Percentiles rank a stretch among this genome's conserved stretches.
phyloP scores from a whole-genome alignment of 2,888 invertebrate species.

The Ophraella communa region DNA sequence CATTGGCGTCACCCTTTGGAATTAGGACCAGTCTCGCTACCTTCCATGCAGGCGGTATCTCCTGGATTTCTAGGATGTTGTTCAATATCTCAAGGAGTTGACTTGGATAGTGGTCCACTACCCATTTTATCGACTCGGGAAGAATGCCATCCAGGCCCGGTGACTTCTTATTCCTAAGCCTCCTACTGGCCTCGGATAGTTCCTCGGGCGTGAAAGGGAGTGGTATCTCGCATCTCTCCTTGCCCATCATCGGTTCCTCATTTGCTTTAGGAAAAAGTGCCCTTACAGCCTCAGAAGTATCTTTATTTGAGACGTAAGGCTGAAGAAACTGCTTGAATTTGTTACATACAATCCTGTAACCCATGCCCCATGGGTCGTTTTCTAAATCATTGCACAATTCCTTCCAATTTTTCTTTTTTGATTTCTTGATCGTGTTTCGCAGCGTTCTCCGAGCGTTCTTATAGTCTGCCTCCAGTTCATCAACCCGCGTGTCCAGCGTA shows the following conservation, averaged over 20 bases:
- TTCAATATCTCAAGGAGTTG: conserved; percentile 6
- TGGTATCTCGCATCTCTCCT: not conserved
- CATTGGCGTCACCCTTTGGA: not conserved
- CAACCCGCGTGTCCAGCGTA: not conserved
- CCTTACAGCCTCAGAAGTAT: not conserved
- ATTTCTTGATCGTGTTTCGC: not conserved
- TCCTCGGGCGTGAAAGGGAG: not conserved
- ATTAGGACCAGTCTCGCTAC: conserved; percentile 17
- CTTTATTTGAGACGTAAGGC: not conserved
- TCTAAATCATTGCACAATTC: conserved; percentile 17
- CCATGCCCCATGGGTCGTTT: conserved; percentile 24
- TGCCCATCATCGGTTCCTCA: not conserved
- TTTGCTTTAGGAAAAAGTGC: not conserved
- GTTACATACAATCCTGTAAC: conserved; percentile 14
- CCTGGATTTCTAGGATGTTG: conserved; percentile 1
- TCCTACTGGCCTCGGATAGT: not conserved
- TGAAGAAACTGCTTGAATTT: not conserved
- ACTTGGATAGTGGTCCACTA: conserved; percentile 4
- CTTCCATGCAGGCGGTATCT: conserved; percentile 26
- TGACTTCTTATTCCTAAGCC: conserved; percentile 2
- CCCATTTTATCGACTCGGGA: conserved; percentile 13
- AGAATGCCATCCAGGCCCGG: conserved; percentile 29
- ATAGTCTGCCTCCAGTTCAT: not conserved
- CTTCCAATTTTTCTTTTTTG: conserved; percentile 14
- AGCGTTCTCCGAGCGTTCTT: not conserved